These are phyloP conservation scores for Pseudeuparius sepicola DNA, from an alignment of 2,888 invertebrate species.

Conservation along the genomic window DNA sequence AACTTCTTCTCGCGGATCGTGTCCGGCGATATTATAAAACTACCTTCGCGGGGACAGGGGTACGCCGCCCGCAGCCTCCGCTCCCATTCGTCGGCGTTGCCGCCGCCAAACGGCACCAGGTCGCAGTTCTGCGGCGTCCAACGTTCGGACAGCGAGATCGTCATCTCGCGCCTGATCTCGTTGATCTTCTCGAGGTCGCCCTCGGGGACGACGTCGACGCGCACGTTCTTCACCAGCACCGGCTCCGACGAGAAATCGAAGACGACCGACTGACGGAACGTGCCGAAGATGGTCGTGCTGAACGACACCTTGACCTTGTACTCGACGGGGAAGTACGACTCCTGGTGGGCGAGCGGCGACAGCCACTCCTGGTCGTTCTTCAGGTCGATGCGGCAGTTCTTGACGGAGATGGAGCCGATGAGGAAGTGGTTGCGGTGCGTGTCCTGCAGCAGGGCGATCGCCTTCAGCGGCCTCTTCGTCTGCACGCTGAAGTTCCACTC, in stretches of 20 bases:
- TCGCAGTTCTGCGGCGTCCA: slow-evolving; percentile 43
- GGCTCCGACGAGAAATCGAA: slow-evolving; percentile 64
- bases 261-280: slow-evolving; percentile 67
- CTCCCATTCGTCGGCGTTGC: slow-evolving; percentile 41
- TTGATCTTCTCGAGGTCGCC: slow-evolving; percentile 54
- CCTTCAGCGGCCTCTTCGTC: slow-evolving; percentile 45
- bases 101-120: slow-evolving; percentile 33
- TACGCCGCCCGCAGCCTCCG: slow-evolving; percentile 48
- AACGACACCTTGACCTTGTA: slow-evolving; percentile 29
- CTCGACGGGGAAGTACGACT: slow-evolving; percentile 23
- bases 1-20: slow-evolving; percentile 52
- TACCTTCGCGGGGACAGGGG: slow-evolving; percentile 55
- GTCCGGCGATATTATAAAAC: slow-evolving; percentile 57
- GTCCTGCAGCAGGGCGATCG: slow-evolving; percentile 59
- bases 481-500: slow-evolving; percentile 52
- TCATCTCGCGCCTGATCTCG: slow-evolving; percentile 49
- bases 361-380: slow-evolving; percentile 47
- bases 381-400: slow-evolving; percentile 26
- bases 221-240: slow-evolving; percentile 54
- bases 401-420: slow-evolving; percentile 42
- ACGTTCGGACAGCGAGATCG: slow-evolving; percentile 50
- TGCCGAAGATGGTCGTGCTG: slow-evolving; percentile 61
- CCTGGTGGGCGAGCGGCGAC: slow-evolving; percentile 25
- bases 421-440: slow-evolving; percentile 58
- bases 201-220: slow-evolving; percentile 66